Evolutionary conservation across 1,140 invertebrate species (phyloP), one percentile per base, ranked within the genome.

Genomic region (Archegozetes longisetosus): DNA sequence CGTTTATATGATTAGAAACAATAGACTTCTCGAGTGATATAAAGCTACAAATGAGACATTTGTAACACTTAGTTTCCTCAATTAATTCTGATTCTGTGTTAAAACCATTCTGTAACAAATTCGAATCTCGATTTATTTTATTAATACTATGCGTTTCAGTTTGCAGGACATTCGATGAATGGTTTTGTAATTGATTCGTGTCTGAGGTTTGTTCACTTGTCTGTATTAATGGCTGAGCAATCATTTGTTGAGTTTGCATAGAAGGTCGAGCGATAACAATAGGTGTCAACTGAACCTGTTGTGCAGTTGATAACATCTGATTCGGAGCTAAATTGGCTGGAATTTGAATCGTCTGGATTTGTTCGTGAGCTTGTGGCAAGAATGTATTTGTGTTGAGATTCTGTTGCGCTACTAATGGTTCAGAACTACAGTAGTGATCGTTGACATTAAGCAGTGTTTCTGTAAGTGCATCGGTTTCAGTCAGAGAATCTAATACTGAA

Each of bases 21-120:
- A 28, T 24, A 52, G 53, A 53, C 29, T 60, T 64, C n/a, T 64
- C 51, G 1, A 64, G 27, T 23, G 26, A 60, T 17, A 64, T 40
- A 53, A 40, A 64, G 52, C 53, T 47, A 62, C 64, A 64, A 58
- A 62, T 60, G 25, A 58, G 60, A 26, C 64, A 64, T 32, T 64
- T 64, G 26, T 50, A 64, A 47, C 64, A 64, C n/a, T 58, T 48
- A 14, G 53, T 51, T 20, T 53, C 51, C 53, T 62, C 61, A 48
- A 64, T 59, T n/a, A 51, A 51, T n/a, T 20, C 32, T 40, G 6
- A 9, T 9, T 40, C 32, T n/a, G n/a, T n/a, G n/a, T n/a, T n/a
- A n/a, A n/a, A n/a, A 9, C 17, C 32, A 40, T 9, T 9, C 17
- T 17, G 32, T 40, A 17, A 9, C 32, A 40, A 40, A 40, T 40